These are phyloP conservation scores for Garrulus glandarius DNA, from an alignment of 2,797 vertebrate species.

Conservation along the genomic window DNA sequence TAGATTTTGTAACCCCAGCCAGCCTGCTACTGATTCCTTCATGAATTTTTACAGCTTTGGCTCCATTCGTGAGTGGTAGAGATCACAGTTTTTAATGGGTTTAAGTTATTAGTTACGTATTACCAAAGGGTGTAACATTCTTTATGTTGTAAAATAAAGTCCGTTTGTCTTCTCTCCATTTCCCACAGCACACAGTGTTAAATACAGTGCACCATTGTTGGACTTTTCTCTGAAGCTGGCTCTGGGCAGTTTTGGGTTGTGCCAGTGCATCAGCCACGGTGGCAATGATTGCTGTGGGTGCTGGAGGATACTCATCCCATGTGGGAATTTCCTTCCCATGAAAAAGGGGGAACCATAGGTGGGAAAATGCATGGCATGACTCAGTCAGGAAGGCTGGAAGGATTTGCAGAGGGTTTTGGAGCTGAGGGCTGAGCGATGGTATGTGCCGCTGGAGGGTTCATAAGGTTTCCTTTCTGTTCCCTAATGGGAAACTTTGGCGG, in stretches of 20 bases:
- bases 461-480: neutral
- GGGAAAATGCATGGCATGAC: neutral
- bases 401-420: neutral
- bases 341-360: neutral
- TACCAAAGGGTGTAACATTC: slow-evolving; percentile 45
- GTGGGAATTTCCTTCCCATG: neutral
- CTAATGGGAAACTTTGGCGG: neutral
- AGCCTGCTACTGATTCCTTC: slow-evolving; percentile 48
- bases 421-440: neutral
- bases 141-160: slow-evolving; percentile 41
- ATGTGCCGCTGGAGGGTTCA: neutral
- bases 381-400: neutral
- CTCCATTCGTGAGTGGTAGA: neutral
- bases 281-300: neutral
- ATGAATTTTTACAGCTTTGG: slow-evolving; percentile 64
- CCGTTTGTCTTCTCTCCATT: slow-evolving; percentile 28
- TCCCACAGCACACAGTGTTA: slow-evolving; percentile 7
- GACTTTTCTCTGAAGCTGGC: neutral
- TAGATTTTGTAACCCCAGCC: slow-evolving; percentile 54
- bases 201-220: slow-evolving; percentile 12
- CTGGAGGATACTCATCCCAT: neutral
- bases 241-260: neutral
- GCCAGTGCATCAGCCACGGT: neutral
- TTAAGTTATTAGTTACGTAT: slow-evolving; percentile 56
- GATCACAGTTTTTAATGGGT: slow-evolving; percentile 23